These are phyloP conservation scores for Alcedo quadribrachys DNA, from an alignment of 2,797 vertebrate genomes.

Conservation along the genomic window DNA sequence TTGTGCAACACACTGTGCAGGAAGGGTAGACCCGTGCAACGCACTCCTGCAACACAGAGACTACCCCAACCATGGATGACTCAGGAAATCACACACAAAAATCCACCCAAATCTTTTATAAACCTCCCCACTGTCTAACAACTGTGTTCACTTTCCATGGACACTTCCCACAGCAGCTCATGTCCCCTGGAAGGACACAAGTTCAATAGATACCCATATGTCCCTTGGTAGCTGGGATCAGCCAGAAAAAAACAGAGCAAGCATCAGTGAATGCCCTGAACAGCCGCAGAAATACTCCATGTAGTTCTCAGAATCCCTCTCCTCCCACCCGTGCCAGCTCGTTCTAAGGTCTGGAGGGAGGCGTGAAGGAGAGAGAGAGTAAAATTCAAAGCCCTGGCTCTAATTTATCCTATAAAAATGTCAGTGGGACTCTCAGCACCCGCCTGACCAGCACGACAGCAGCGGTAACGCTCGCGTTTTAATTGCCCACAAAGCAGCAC, in stretches of 20 bases:
- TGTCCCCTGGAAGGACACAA: neutral
- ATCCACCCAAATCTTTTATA: neutral
- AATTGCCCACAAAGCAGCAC: slow-evolving; percentile 60
- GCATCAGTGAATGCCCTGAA: fast-evolving
- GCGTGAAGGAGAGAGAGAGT: neutral
- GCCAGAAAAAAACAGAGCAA: neutral
- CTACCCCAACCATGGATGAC: fast-evolving
- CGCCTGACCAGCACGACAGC: slow-evolving; percentile 44
- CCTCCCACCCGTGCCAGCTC: neutral
- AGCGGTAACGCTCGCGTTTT: slow-evolving; percentile 17
- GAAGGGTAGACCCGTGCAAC: neutral
- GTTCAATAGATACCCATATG: fast-evolving
- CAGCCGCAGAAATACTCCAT: neutral
- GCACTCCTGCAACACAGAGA: neutral
- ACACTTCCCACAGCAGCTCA: neutral
- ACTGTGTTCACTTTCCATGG: neutral
- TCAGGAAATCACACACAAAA: neutral
- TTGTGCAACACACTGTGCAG: fast-evolving
- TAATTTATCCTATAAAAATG: slow-evolving; percentile 60
- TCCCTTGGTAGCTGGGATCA: neutral
- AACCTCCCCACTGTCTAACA: neutral
- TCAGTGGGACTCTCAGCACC: slow-evolving; percentile 15
- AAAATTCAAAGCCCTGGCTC: neutral
- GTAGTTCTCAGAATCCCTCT: neutral
- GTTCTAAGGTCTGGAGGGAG: neutral